Base-by-base conservation (phyloP, 2,113 vertebrate species). In the Phoxinus phoxinus region DNA sequence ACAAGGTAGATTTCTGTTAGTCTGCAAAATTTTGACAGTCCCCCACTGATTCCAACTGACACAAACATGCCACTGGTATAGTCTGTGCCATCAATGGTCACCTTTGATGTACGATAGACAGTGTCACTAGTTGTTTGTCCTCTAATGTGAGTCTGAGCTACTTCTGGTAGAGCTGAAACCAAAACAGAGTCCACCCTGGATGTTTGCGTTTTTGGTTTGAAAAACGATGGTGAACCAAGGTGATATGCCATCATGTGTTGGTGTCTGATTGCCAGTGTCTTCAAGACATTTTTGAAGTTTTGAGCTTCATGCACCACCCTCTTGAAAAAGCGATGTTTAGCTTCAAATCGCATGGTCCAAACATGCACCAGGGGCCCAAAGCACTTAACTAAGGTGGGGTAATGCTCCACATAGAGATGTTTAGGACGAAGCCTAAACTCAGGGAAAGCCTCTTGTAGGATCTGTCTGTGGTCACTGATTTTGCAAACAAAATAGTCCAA, bases 1-100 rank as follows among this genome's bases (percentile, higher is more conserved):
- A 48, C 46, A 48, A 48, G 46, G 46, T 48, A 48, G 46, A 48
- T 48, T 37, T 37, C 11, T 48, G 46, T 12, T 48, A 48, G 11
- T 48, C 46, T 86, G 48, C 32, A 8, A 6, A 88, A 84, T 25
- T 44, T 27, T 13, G 81, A 46, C 7, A 84, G 59, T n/a, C 85
- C 79, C 8, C 51, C 65, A 80, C 30, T 53, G 6, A 11, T n/a
- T 84, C 69, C 85, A 4, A 85, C 76, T 61, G 83, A 87, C n/a
- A 61, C 30, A 86, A 88, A 86, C 51, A 88, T 88, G 37, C 15
- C 84, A 41, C 46, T 11, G 46, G 11, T 11, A 46, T 46, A 46
- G 46, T 46, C 46, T 46, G 46, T 46, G 46, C 63, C 81, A 88
- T 86, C 75, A 84, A 65, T 51, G 0, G 67, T 81, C 30, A 84